Conservation (phyloP, 92 coral and sea anemone species). For the Isaurus tuberculatus region DNA sequence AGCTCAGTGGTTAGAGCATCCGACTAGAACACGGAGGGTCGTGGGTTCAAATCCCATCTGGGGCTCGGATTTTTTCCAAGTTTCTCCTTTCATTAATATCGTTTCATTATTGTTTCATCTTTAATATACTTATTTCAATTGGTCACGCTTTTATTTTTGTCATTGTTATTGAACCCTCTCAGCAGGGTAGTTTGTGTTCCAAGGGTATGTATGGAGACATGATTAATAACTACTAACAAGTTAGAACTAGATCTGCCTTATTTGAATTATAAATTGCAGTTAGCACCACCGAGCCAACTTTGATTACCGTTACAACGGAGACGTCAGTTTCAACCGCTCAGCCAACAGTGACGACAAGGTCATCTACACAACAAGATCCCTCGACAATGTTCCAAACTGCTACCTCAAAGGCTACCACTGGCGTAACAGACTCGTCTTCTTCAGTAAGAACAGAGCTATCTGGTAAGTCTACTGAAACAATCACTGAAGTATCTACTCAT, state of each 20-base stretch:
- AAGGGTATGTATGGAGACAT: too few relatives aligned
- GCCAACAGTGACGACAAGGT: neutral
- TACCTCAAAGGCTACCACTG: neutral
- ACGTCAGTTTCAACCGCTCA: neutral
- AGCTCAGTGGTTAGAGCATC: too few relatives aligned
- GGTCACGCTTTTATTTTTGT: too few relatives aligned
- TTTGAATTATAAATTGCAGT: neutral
- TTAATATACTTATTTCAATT: too few relatives aligned
- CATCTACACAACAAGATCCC: neutral
- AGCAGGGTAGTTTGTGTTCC: too few relatives aligned
- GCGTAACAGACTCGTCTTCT: neutral
- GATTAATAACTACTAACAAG: too few relatives aligned
- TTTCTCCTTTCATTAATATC: too few relatives aligned
- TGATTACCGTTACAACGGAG: neutral
- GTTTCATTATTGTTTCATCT: too few relatives aligned
- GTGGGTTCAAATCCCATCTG: too few relatives aligned
- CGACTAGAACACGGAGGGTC: too few relatives aligned
- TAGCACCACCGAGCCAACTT: neutral
- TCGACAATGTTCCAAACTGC: conserved; percentile 1
- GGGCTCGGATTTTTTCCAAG: too few relatives aligned
- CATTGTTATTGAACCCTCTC: too few relatives aligned
- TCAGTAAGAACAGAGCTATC: neutral
- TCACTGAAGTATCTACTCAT: neutral
- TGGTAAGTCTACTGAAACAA: neutral
- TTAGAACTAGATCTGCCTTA: neutral